phyloP scores from a whole-genome alignment of 2,797 vertebrate species.

The Sebastes nivosus region DNA sequence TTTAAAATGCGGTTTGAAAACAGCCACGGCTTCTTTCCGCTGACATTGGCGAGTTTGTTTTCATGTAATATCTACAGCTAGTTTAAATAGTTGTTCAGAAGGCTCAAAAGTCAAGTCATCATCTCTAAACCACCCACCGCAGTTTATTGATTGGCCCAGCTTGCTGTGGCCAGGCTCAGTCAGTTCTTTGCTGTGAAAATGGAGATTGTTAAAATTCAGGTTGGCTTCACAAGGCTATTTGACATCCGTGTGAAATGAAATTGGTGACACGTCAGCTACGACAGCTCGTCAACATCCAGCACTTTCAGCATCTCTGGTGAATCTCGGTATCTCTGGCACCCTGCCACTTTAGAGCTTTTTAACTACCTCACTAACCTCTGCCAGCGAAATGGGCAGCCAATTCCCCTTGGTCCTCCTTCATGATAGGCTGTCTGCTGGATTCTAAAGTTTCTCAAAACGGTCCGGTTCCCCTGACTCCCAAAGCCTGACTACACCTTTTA shows the following conservation, averaged over 20 bases:
- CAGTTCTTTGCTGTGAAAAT: not conserved
- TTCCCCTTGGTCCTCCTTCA: not conserved
- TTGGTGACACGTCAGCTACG: not conserved
- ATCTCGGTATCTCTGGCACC: constrained; percentile 1
- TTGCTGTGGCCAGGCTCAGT: not conserved
- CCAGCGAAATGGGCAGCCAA: not conserved
- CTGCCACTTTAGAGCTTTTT: constrained; percentile 10
- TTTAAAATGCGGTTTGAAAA: not conserved
- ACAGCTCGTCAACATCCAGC: constrained; percentile 5
- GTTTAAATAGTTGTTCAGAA: not conserved
- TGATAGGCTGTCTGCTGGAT: constrained; percentile 7
- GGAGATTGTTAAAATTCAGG: not conserved
- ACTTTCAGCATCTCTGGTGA: not conserved
- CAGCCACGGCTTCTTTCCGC: not conserved
- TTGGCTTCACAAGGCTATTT: not conserved
- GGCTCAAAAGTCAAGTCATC: not conserved
- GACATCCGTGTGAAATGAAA: not conserved
- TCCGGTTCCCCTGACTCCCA: not conserved
- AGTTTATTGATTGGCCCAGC: not conserved
- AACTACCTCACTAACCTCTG: constrained; percentile 23
- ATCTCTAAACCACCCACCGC: not conserved
- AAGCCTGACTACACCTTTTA: not conserved
- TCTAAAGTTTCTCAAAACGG: constrained; percentile 1
- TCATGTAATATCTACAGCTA: not conserved
- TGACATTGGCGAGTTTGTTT: not conserved